Evolutionary conservation across 92 coral and sea anemone genomes (phyloP).

Genomic region (Muricea muricata): DNA sequence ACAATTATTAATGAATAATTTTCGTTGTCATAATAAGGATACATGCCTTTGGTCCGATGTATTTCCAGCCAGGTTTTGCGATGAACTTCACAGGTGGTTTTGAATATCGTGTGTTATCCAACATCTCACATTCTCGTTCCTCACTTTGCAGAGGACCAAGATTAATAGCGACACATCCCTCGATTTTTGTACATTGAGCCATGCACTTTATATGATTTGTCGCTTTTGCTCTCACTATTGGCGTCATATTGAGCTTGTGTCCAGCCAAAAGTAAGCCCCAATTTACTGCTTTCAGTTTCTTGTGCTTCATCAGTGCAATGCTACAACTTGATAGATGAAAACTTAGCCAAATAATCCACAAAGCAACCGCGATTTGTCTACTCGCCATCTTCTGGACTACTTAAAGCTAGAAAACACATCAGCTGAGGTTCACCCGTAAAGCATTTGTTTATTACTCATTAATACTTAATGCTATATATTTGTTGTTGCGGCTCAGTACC

Average conservation of each 20-base stretch:
- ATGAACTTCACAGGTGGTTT: background rate
- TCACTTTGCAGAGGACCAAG: background rate
- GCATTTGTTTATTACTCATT: too few species aligned
- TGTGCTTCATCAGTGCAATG: background rate
- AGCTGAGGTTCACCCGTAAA: too few species aligned
- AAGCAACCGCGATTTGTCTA: background rate
- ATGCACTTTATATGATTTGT: background rate
- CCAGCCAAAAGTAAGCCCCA: slow-evolving; percentile 12
- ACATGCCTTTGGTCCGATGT: background rate
- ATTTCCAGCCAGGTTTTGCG: background rate
- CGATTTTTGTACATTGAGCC: background rate
- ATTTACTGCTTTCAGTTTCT: background rate
- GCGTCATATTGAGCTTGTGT: background rate
- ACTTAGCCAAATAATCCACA: background rate
- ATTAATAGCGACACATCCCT: background rate
- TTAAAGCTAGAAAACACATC: too few species aligned
- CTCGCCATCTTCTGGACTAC: background rate
- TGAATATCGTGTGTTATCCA: background rate
- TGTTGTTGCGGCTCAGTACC: too few species aligned
- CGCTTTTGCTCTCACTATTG: background rate
- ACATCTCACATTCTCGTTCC: background rate
- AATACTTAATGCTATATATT: too few species aligned
- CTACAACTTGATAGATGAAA: background rate
- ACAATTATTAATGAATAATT: too few species aligned
- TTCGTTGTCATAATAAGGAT: too few species aligned